Evolutionary conservation across 2,113 vertebrate species (phyloP).

Genomic region (Tetrao urogallus): DNA sequence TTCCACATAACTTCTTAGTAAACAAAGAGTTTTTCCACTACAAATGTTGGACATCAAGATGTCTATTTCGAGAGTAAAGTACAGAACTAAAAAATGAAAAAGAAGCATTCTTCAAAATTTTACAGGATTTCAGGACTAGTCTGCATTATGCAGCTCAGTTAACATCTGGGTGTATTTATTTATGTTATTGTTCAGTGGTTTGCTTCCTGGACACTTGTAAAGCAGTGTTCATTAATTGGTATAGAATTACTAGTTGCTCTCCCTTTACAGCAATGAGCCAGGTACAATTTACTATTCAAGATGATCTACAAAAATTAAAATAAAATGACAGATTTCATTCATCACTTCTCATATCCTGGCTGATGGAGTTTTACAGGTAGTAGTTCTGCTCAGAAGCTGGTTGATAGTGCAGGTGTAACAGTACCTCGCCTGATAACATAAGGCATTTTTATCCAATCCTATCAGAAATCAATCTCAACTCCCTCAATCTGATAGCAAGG

Average conservation of each 20-base stretch:
- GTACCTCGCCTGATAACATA: background rate
- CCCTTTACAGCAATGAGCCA: background rate
- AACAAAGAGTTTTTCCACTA: background rate
- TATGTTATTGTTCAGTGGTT: background rate
- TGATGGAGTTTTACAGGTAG: background rate
- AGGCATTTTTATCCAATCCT: background rate
- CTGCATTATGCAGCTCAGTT: background rate
- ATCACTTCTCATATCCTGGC: background rate
- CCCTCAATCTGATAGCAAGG: background rate
- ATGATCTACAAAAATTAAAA: background rate
- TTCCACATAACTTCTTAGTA: background rate
- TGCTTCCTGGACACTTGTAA: background rate
- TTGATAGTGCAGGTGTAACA: background rate
- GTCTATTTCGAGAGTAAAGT: background rate
- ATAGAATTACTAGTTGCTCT: background rate
- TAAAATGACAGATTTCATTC: background rate
- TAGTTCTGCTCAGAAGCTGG: background rate
- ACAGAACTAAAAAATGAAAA: background rate
- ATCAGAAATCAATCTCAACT: background rate
- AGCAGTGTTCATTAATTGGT: background rate
- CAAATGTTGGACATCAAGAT: background rate
- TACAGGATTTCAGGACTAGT: background rate
- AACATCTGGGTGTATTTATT: background rate
- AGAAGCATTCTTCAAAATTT: background rate
- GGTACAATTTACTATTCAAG: background rate